Percentiles rank a stretch among this genome's conserved stretches.
These are phyloP conservation scores for Peromyscus californicus DNA, from an alignment of 2,113 vertebrate genomes.

Conservation along the genomic window DNA sequence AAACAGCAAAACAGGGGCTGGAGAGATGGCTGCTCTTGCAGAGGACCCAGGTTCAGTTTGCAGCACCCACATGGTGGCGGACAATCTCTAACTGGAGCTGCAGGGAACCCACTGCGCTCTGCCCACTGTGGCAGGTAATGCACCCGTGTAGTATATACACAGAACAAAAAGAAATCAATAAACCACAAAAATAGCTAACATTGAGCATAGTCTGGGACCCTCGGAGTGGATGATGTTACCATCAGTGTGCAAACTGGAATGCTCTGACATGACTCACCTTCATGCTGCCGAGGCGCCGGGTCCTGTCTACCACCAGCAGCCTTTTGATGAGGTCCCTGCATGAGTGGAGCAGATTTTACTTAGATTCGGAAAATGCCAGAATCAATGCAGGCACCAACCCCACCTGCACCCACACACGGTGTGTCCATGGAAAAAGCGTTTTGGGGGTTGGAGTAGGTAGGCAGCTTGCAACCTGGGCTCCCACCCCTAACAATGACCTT, in stretches of 20 bases:
- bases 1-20: not conserved
- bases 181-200: not conserved
- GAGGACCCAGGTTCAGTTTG: not conserved
- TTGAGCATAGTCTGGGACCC: not conserved
- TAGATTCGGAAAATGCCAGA: not conserved
- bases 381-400: not conserved
- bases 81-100: not conserved
- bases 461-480: not conserved
- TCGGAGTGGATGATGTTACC: not conserved
- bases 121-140: not conserved
- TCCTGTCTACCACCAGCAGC: slow-evolving; percentile 96
- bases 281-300: slow-evolving; percentile 96
- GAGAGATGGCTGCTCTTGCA: not conserved
- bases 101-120: not conserved
- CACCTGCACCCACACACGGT: too few relatives aligned
- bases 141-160: not conserved
- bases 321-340: slow-evolving; percentile 97
- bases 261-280: slow-evolving; percentile 89
- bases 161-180: not conserved
- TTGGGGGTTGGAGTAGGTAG: not conserved
- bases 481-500: not conserved
- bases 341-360: not conserved
- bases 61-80: not conserved
- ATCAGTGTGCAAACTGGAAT: not conserved
- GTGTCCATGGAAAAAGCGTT: not conserved